These are phyloP conservation scores for Holotrichia oblita DNA, from an alignment of 1,140 invertebrate genomes.

Conservation along the genomic window DNA sequence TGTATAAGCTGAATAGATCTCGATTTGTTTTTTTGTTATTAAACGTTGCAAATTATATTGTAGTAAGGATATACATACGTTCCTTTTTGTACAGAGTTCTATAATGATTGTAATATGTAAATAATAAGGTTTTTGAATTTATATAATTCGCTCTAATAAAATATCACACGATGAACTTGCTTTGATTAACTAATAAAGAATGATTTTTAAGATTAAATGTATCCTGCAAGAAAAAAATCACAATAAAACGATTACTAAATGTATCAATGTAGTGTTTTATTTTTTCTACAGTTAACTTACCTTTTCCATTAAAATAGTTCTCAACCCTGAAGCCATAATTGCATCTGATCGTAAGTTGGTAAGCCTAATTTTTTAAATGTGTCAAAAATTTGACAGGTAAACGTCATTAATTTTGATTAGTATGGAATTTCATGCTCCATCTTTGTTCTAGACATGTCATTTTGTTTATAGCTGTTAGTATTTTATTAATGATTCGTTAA, in stretches of 20 bases:
- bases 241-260: slow-evolving; percentile 21
- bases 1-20: not conserved
- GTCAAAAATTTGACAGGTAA: too few relatives aligned
- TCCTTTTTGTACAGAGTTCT: slow-evolving; percentile 22
- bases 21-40: too few relatives aligned
- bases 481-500: too few relatives aligned
- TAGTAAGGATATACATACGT: not conserved
- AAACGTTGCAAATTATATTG: not conserved
- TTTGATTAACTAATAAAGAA: slow-evolving; percentile 5
- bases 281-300: too few relatives aligned
- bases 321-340: too few relatives aligned
- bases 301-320: too few relatives aligned
- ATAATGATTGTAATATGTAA: not conserved
- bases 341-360: too few relatives aligned
- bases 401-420: too few relatives aligned
- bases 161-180: slow-evolving; percentile 4
- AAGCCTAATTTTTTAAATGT: too few relatives aligned
- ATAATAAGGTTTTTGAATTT: not conserved
- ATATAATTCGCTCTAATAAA: slow-evolving; percentile 16
- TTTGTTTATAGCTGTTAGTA: too few relatives aligned
- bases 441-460: too few relatives aligned
- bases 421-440: too few relatives aligned
- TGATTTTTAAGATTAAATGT: not conserved
- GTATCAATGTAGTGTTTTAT: not conserved
- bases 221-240: slow-evolving; percentile 21